Evolutionary conservation across 2,888 invertebrate species (phyloP), one percentile per base, ranked within the genome.

Genomic region (Lathronympha strigana): DNA sequence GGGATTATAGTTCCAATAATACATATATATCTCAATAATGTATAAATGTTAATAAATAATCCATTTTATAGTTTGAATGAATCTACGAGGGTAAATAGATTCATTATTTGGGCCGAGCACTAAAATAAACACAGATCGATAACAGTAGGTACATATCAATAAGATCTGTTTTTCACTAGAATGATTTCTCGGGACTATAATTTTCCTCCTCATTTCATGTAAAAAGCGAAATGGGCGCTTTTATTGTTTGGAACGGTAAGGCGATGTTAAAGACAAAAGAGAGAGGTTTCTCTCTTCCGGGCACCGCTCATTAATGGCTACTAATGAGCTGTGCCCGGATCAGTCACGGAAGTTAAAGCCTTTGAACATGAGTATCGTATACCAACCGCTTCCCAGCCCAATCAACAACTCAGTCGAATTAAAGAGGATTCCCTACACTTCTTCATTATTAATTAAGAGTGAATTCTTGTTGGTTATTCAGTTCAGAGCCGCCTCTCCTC

Each of bases 261-360:
- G 62, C 61, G 68, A 64, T 63, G 63, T 54, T 40, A 55, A 55
- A 67, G 67, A 72, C 64, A 67, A 71, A 69, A 63, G 70, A 69
- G 58, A 63, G 70, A 68, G 63, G n/a, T n/a, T n/a, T n/a, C n/a
- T n/a, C n/a, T n/a, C n/a, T n/a, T n/a, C n/a, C n/a, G n/a, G n/a
- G n/a, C n/a, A n/a, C n/a, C n/a, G n/a, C n/a, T n/a, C n/a, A n/a
- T n/a, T n/a, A n/a, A n/a, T n/a, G n/a, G 60, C 66, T 43, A 67
- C 70, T 75, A 76, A 79, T 74, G 76, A 73, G 63, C 54, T 62
- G 70, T 67, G 63, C 69, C 73, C 73, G 68, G 66, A 69, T 69
- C 70, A 62, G 69, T 66, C 58, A 33, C 67, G 66, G 69, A 73
- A 71, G 68, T 71, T 71, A 54, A 66, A 62, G 60, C 67, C 69